Conservation (phyloP, 2,113 vertebrate species). For the Melanotaenia duboulayi region DNA sequence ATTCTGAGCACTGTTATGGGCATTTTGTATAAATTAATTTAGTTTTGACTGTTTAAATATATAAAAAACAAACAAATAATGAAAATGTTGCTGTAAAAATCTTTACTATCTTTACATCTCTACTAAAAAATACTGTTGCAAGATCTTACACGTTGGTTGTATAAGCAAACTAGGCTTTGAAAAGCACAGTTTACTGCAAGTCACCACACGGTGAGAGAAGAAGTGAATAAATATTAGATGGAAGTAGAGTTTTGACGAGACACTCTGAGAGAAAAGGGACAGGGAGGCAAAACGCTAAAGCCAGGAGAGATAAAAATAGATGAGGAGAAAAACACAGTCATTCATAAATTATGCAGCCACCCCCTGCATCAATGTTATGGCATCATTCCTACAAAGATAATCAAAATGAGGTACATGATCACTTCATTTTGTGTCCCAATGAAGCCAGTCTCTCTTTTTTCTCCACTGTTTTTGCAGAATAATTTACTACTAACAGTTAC, state of each 20-base stretch:
- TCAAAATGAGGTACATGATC: not conserved
- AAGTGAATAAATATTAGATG: constrained; percentile 56
- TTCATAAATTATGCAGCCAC: constrained; percentile 24
- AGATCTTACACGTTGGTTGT: not conserved
- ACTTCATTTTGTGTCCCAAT: not conserved
- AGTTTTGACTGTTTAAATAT: not conserved
- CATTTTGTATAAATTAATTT: too few species aligned
- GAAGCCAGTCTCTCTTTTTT: not conserved
- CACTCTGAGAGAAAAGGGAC: not conserved
- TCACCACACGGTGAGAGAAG: constrained; percentile 12
- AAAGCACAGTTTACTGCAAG: constrained; percentile 21
- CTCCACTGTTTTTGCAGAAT: too few species aligned
- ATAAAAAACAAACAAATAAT: not conserved
- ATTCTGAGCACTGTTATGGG: not conserved
- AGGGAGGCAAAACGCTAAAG: constrained; percentile 12
- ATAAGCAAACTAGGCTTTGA: constrained; percentile 5
- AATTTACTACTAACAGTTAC: constrained; percentile 4
- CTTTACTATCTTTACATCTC: too few species aligned
- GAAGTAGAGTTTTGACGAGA: constrained; percentile 23
- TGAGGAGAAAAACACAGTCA: not conserved
- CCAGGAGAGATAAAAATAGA: constrained; percentile 30
- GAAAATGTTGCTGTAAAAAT: too few species aligned
- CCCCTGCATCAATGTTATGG: not conserved
- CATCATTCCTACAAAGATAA: not conserved
- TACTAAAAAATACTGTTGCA: not conserved